Evolutionary conservation across 1,140 invertebrate species (phyloP).

Genomic region (Asobara japonica): DNA sequence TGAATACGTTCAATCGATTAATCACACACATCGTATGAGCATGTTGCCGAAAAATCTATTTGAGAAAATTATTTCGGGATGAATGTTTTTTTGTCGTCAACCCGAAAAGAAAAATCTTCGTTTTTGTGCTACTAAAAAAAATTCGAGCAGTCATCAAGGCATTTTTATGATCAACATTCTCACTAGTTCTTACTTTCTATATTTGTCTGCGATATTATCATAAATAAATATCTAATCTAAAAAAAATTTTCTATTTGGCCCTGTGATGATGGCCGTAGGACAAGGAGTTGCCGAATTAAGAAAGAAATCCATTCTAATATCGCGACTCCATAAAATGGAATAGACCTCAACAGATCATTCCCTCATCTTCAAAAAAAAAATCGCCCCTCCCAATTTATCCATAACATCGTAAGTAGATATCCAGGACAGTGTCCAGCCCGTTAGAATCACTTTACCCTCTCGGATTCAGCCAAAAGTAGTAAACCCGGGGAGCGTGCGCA

Average conservation of each 20-base stretch:
- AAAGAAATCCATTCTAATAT: no score
- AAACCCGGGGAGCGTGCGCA: neutral
- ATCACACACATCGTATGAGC: neutral
- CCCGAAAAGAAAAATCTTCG: no score
- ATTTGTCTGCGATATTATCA: no score
- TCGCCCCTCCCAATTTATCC: neutral
- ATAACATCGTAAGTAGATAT: constrained; percentile 7
- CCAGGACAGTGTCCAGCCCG: neutral
- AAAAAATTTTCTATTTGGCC: neutral
- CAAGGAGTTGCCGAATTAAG: no score
- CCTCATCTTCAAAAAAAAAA: neutral
- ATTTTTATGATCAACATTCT: no score
- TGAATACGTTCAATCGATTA: neutral
- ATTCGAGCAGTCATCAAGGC: no score
- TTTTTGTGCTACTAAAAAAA: no score
- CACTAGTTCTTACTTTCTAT: no score
- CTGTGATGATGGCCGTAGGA: no score
- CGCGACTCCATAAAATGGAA: neutral
- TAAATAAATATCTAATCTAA: neutral
- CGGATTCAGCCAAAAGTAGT: constrained; percentile 11
- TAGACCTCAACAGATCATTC: neutral
- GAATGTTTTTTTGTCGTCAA: neutral
- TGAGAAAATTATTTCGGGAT: neutral
- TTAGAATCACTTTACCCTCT: constrained; percentile 17
- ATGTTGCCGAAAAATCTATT: neutral